phyloP scores from a whole-genome alignment of 2,888 invertebrate genomes.

The Drosophila affinis region DNA sequence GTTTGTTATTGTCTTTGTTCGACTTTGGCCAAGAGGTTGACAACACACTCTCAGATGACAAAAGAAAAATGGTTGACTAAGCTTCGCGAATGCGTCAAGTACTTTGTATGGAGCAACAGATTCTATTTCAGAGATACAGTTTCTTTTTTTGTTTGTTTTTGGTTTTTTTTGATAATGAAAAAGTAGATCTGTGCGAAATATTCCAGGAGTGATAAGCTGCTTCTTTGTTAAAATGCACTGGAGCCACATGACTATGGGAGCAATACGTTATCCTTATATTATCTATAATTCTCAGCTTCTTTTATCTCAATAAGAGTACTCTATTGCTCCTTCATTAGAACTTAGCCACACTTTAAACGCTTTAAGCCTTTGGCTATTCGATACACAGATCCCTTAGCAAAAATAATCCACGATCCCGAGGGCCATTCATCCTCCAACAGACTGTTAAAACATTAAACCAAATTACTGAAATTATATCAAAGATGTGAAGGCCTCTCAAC shows the following conservation, averaged over 20 bases:
- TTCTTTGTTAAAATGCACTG: background rate
- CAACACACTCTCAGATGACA: conserved; percentile 49
- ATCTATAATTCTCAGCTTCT: too few relatives aligned
- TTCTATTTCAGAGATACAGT: conserved; percentile 30
- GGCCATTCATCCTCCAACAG: conserved; percentile 40
- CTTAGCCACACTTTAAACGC: background rate
- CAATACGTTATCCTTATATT: too few relatives aligned
- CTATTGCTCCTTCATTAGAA: background rate
- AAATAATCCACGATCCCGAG: background rate
- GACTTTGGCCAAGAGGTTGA: conserved; percentile 53
- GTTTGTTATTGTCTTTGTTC: conserved; percentile 35
- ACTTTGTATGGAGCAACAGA: conserved; percentile 8
- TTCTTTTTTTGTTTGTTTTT: conserved; percentile 2
- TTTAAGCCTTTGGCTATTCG: background rate
- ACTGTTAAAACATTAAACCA: conserved; percentile 49
- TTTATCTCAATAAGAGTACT: background rate
- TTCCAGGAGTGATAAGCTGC: conserved; percentile 7
- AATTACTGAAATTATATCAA: conserved; percentile 46
- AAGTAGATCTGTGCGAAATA: conserved; percentile 25
- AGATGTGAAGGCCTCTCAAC: conserved; percentile 9
- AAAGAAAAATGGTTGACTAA: conserved; percentile 50
- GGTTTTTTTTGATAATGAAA: background rate
- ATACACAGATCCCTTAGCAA: background rate
- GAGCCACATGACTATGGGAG: background rate
- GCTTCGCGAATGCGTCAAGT: conserved; percentile 27